Base-by-base conservation (phyloP, 2,797 vertebrate species). In the Bradypodion ventrale region DNA sequence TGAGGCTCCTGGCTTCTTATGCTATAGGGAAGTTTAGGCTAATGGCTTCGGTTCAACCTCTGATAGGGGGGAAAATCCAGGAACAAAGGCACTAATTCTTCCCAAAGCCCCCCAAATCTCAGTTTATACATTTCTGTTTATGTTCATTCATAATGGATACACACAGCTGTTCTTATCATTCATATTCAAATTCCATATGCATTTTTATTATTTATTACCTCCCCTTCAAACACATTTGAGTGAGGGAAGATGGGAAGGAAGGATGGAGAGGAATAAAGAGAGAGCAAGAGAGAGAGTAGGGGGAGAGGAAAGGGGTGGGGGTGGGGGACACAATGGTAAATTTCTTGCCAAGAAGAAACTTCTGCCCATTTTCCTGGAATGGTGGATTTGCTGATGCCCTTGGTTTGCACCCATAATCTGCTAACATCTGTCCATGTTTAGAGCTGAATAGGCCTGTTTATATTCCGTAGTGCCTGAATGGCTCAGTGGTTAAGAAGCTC, bases 51-150 rank as follows among this genome's bases (percentile, higher is more conserved):
- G 90, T 94, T 94, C 93, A 94, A 92, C 89, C 90, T 92, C 89
- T 93, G 94, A 94, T 94, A 92, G 89, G 87, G 13, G 90, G 93
- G 93, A 90, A 93, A 92, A 93, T 93, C 93, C 93, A 91, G 93
- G 94, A 94, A 94, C 94, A 94, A 94, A 94, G 94, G 90, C 89
- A 92, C 90, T 94, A 94, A 94, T 94, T 94, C 94, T 94, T 94
- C 92, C 93, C 90, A 94, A 93, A 94, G 93, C 94, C 91, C 73
- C 88, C 92, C 32, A 84, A 94, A 93, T 93, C 94, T 94, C 91
- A 93, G 92, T 94, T 94, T 94, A 94, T 94, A 93, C 93, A 92
- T 94, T 93, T 93, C 87, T 94, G 94, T 94, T 94, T 94, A 93
- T 94, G 89, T 94, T 94, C 90, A 91, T 94, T 94, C 93, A 93